Evolutionary conservation across 2,888 invertebrate species (phyloP).

Genomic region (Tenthredo livida): DNA sequence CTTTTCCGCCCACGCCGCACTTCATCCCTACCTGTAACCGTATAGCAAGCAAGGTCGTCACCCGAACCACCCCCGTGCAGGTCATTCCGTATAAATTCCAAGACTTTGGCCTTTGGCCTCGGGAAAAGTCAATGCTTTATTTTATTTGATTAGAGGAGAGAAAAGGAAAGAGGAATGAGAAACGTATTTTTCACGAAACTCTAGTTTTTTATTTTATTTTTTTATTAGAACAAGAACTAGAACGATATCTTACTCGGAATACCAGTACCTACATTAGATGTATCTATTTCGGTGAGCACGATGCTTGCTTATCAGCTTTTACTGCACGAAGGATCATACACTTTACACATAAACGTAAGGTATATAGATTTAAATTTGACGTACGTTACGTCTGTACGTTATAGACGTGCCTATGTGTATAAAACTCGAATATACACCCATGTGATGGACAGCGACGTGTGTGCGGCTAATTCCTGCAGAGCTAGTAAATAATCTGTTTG

Average conservation of each 20-base stretch:
- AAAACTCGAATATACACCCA: background rate
- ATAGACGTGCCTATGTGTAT: background rate
- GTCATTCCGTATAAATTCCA: background rate
- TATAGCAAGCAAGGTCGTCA: slow-evolving; percentile 16
- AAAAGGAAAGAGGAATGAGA: background rate
- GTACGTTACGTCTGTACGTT: background rate
- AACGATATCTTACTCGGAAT: background rate
- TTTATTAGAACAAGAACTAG: background rate
- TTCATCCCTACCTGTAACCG: background rate
- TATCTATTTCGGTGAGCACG: slow-evolving; percentile 8
- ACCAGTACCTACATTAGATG: background rate
- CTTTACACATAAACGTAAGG: background rate
- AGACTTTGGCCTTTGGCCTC: background rate
- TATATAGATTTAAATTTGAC: background rate
- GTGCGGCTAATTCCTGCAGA: background rate
- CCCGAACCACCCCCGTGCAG: slow-evolving; percentile 16
- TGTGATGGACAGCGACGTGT: background rate
- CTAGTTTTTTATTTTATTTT: background rate
- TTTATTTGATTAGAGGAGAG: background rate
- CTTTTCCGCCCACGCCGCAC: background rate
- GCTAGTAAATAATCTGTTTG: background rate
- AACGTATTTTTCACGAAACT: background rate
- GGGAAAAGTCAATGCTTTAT: slow-evolving; percentile 2
- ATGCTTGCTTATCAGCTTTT: slow-evolving; percentile 14
- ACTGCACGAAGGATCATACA: slow-evolving; percentile 13